Evolutionary conservation across 2,888 invertebrate genomes (phyloP), one percentile per base, ranked within the genome.

Genomic region (Melinaea marsaeus): DNA sequence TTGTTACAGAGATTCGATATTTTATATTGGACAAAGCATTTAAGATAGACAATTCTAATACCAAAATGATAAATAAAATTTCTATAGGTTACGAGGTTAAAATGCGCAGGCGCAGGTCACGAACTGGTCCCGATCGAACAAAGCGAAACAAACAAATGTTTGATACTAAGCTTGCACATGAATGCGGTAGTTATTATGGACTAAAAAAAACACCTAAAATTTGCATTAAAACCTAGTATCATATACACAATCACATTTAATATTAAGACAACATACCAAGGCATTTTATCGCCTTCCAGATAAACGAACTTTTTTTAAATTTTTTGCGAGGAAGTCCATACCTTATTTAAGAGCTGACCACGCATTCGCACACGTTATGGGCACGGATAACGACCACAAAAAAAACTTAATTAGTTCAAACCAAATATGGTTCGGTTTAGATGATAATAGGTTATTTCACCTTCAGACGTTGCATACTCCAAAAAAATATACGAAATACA

Each of bases 81-180:
- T 48, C 58, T 13, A 5, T 46, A 33, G 3, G 35, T 35, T 13
- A 7, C 6, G 45, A 47, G 47, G 42, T 42, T 46, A 58, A 59
- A 55, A 59, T 37, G 37, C 57, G 56, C 55, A 56, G 61, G 55
- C 60, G 46, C 55, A 34, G 62, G 65, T 63, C 67, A 67, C 67
- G 67, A 67, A 65, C 65, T 59, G 61, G 65, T 65, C 65, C 54
- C 59, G 65, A 62, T 58, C 57, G 65, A 61, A 67, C 67, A 65
- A 65, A 65, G 63, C 62, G 61, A 63, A 60, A 57, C 60, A 57
- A 46, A 42, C 32, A 11, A 51, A 51, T 61, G 56, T 48, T 32
- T 57, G 57, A 48, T 57, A 34, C 48, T 13, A n/a, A 51, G 57
- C 42, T 57, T 57, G 58, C 34, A 58, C 57, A 58, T 54, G 62